Percentiles rank a stretch among this genome's conserved stretches.
Conservation (phyloP, 2,888 invertebrate genomes). For the Neria commutata region DNA sequence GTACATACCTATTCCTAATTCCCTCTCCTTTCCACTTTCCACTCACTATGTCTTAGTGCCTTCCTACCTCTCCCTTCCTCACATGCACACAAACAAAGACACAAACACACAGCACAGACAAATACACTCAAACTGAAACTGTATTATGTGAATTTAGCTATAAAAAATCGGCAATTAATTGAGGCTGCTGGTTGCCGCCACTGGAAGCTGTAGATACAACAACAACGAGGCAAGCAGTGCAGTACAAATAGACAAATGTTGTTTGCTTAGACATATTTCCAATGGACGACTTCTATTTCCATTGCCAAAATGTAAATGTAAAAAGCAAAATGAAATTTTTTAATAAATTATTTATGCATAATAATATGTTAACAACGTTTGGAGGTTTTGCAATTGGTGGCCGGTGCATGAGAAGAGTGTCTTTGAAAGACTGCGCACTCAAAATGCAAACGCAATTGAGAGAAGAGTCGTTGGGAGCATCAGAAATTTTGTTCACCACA, state of each 20-base stretch:
- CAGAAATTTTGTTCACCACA: too few relatives aligned
- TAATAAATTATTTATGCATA: background rate
- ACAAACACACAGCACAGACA: background rate
- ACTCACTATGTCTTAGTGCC: background rate
- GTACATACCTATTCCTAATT: conserved; percentile 1
- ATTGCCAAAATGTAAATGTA: conserved; percentile 20
- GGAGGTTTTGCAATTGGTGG: too few relatives aligned
- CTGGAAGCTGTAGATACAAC: background rate
- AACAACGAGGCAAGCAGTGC: conserved; percentile 36
- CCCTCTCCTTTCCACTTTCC: background rate
- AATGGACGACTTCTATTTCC: too few relatives aligned
- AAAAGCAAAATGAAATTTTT: conserved; percentile 7
- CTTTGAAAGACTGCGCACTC: too few relatives aligned
- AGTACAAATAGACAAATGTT: conserved; percentile 57
- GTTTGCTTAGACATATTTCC: conserved; percentile 34
- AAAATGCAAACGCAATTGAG: too few relatives aligned
- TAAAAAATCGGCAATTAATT: conserved; percentile 10
- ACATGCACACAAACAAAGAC: too few relatives aligned
- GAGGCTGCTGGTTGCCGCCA: background rate
- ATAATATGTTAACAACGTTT: too few relatives aligned
- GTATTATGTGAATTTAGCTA: conserved; percentile 30
- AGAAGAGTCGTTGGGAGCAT: too few relatives aligned
- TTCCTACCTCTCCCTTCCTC: background rate
- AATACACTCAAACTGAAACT: conserved; percentile 12
- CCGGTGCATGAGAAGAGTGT: too few relatives aligned